These are phyloP conservation scores for Platycheirus rosarum DNA, from an alignment of 2,888 invertebrate species.

Conservation along the genomic window DNA sequence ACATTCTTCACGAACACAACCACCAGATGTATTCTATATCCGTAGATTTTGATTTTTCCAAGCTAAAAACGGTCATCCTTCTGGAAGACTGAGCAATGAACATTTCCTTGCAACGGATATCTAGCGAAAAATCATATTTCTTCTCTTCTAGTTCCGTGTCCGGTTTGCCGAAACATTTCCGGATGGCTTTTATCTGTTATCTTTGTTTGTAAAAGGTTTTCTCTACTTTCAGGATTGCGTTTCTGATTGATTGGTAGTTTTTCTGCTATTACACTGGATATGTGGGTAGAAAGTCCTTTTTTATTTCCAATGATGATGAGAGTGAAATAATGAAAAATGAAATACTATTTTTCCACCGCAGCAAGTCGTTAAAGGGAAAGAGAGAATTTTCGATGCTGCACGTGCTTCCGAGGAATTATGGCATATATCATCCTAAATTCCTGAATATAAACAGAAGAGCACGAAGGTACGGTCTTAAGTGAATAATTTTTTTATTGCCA, in stretches of 20 bases:
- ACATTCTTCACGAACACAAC: too few relatives aligned
- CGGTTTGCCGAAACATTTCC: constrained; percentile 23
- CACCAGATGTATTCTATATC: constrained; percentile 14
- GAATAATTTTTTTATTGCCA: constrained; percentile 43
- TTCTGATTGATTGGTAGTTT: constrained; percentile 31
- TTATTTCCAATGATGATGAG: constrained; percentile 31
- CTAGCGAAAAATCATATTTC: constrained; percentile 52
- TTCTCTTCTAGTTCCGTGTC: constrained; percentile 15
- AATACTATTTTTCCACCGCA: constrained; percentile 12
- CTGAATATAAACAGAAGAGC: constrained; percentile 2
- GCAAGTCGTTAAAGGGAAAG: constrained; percentile 18
- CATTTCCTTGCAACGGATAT: constrained; percentile 57
- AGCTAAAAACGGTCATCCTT: constrained; percentile 47
- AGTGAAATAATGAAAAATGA: constrained; percentile 6
- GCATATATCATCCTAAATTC: constrained; percentile 18
- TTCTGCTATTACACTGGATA: too few relatives aligned
- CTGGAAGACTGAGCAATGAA: constrained; percentile 68
- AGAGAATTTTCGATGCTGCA: constrained; percentile 7
- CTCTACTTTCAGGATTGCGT: neutral
- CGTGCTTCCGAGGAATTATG: constrained; percentile 13
- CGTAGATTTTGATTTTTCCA: constrained; percentile 11
- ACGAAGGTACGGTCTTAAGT: neutral
- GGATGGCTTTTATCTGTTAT: constrained; percentile 24
- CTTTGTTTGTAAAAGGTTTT: constrained; percentile 22
- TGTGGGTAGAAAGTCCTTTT: neutral